Conservation (phyloP, 2,888 invertebrate genomes). For the Bruchidius siliquastri region DNA sequence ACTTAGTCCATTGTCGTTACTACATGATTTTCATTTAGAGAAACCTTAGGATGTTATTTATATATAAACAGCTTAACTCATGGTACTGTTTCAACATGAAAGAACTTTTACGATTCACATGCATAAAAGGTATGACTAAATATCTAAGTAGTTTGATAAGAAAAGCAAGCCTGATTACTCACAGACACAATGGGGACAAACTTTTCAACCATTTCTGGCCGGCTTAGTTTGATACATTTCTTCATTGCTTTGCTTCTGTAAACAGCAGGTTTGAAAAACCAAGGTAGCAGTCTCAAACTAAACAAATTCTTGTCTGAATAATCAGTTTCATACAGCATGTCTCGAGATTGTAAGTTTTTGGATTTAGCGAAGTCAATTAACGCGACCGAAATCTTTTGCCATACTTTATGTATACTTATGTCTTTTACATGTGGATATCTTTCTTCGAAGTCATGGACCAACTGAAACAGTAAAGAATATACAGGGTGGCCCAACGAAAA, state of each 20-base stretch:
- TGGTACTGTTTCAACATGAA: too few relatives aligned
- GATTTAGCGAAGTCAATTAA: slow-evolving; percentile 10
- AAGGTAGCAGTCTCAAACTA: slow-evolving; percentile 11
- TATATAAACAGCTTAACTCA: too few relatives aligned
- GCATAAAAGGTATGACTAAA: too few relatives aligned
- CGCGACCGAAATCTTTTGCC: slow-evolving; percentile 9
- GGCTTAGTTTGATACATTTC: slow-evolving; percentile 8
- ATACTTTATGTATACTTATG: slow-evolving; percentile 7
- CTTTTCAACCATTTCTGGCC: slow-evolving; percentile 11
- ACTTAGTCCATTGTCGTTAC: too few relatives aligned
- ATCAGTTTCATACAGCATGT: slow-evolving; percentile 2
- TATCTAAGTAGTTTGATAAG: too few relatives aligned
- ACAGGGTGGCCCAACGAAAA: too few relatives aligned
- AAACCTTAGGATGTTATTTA: too few relatives aligned
- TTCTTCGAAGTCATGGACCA: slow-evolving; percentile 10
- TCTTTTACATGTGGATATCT: slow-evolving; percentile 8
- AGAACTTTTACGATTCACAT: too few relatives aligned
- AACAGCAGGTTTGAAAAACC: slow-evolving; percentile 8
- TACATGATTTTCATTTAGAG: too few relatives aligned
- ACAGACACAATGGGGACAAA: slow-evolving; percentile 12
- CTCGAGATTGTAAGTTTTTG: slow-evolving; percentile 9
- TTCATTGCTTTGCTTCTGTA: slow-evolving; percentile 7
- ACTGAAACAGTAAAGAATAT: slow-evolving; percentile 6
- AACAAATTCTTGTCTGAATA: slow-evolving; percentile 3
- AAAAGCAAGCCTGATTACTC: too few relatives aligned